Evolutionary conservation across 2,797 vertebrate species (phyloP).

Genomic region (Paguma larvata): DNA sequence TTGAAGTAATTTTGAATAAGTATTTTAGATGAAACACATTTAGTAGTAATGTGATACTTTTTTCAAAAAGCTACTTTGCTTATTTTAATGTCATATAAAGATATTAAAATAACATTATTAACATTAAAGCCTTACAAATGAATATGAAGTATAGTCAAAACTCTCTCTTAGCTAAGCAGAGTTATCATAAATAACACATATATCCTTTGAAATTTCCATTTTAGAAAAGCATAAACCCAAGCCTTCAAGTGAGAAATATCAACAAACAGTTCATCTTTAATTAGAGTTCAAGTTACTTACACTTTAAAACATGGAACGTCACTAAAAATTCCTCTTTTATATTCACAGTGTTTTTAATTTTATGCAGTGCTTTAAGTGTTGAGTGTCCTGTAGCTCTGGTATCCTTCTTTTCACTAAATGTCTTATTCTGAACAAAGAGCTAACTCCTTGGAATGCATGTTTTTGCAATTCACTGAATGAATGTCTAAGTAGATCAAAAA

Average conservation of each 20-base stretch:
- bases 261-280: conserved; percentile 68
- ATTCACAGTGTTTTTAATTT: conserved; percentile 72
- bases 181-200: background rate
- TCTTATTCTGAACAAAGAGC: conserved; percentile 64
- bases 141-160: conserved; percentile 54
- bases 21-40: background rate
- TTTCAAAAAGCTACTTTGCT: background rate
- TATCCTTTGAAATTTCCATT: conserved; percentile 64
- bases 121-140: background rate
- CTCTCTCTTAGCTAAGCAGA: background rate
- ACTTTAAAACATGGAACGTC: conserved; percentile 69
- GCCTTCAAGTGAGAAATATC: conserved; percentile 48
- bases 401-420: conserved; percentile 62
- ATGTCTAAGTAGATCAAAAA: background rate
- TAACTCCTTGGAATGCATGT: conserved; percentile 30
- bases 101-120: conserved; percentile 16
- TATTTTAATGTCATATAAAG: conserved; percentile 8
- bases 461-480: conserved; percentile 58
- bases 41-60: background rate
- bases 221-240: conserved; percentile 64
- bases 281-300: conserved; percentile 74
- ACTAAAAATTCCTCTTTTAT: conserved; percentile 50
- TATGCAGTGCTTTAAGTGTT: background rate
- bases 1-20: background rate
- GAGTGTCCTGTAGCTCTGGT: conserved; percentile 1